Conservation (phyloP, 2,888 invertebrate species). For the Mechanitis mazaeus region DNA sequence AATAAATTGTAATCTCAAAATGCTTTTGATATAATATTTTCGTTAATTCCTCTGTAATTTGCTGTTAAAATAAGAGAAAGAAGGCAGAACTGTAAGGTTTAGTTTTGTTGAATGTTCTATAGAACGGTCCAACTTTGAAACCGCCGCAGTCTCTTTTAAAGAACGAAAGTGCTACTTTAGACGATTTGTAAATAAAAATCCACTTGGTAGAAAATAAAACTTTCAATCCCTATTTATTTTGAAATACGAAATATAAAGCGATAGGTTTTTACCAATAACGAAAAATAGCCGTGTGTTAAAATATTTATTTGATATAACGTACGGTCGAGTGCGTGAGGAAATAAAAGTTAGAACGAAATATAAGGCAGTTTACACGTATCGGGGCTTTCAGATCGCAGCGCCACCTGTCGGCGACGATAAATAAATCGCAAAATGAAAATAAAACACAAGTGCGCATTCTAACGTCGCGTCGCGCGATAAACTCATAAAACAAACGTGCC, state of each 20-base stretch:
- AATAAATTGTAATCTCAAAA: too few relatives aligned
- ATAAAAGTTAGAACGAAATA: conserved; percentile 61
- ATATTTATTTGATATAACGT: conserved; percentile 21
- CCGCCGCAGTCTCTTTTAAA: conserved; percentile 19
- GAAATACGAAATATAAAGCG: neutral
- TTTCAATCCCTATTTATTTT: conserved; percentile 9
- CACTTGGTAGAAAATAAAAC: conserved; percentile 9
- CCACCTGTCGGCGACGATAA: conserved; percentile 65
- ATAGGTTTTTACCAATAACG: neutral
- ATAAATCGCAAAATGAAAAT: conserved; percentile 51
- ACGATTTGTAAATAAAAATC: conserved; percentile 22
- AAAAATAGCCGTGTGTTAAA: conserved; percentile 8
- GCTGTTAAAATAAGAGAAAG: neutral
- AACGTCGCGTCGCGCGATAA: conserved; percentile 31
- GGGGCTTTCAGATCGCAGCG: conserved; percentile 42
- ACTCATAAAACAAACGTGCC: conserved; percentile 37
- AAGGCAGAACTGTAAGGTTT: conserved; percentile 16
- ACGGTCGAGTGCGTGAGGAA: conserved; percentile 30
- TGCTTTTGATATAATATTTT: too few relatives aligned
- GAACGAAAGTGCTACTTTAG: conserved; percentile 22
- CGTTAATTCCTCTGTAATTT: neutral
- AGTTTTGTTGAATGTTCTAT: conserved; percentile 16
- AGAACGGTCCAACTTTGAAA: conserved; percentile 21
- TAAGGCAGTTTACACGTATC: conserved; percentile 62
- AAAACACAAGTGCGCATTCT: conserved; percentile 32